These are phyloP conservation scores for Trididemnum miniatum DNA, from an alignment of 23 tunicate genomes.

Conservation along the genomic window DNA sequence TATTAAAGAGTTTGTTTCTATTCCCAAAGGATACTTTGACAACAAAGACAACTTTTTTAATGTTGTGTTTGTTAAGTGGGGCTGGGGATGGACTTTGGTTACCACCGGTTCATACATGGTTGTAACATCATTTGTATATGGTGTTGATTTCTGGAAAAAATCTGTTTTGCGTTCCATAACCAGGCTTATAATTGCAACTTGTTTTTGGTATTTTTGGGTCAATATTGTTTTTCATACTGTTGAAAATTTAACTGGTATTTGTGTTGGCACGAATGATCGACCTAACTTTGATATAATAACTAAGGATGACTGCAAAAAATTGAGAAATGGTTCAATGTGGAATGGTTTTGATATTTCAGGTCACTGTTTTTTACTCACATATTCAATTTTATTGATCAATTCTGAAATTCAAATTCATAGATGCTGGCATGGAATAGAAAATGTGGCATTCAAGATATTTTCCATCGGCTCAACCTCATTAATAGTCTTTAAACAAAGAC, in stretches of 20 bases:
- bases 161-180: conserved; percentile 4
- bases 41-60: conserved; percentile 56
- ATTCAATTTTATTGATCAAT: conserved; percentile 47
- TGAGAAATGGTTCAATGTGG: conserved; percentile 54
- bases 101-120: conserved; percentile 53
- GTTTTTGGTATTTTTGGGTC: conserved; percentile 82
- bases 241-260: conserved; percentile 67
- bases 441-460: background rate
- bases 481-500: conserved; percentile 36
- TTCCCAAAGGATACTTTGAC: conserved; percentile 50
- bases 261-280: conserved; percentile 5
- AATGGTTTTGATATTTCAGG: conserved; percentile 84
- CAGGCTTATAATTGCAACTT: conserved; percentile 51
- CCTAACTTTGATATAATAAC: conserved; percentile 44
- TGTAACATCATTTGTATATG: conserved; percentile 65
- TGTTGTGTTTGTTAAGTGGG: conserved; percentile 58
- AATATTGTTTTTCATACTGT: conserved; percentile 56
- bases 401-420: conserved; percentile 67
- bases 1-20: conserved; percentile 18
- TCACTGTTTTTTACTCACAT: conserved; percentile 66
- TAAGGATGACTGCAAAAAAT: conserved; percentile 39
- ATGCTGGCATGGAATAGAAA: conserved; percentile 45
- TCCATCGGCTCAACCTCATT: conserved; percentile 5
- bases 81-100: conserved; percentile 81
- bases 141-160: conserved; percentile 62